Conservation (phyloP, 2,113 vertebrate genomes). For the Gavialis gangeticus region DNA sequence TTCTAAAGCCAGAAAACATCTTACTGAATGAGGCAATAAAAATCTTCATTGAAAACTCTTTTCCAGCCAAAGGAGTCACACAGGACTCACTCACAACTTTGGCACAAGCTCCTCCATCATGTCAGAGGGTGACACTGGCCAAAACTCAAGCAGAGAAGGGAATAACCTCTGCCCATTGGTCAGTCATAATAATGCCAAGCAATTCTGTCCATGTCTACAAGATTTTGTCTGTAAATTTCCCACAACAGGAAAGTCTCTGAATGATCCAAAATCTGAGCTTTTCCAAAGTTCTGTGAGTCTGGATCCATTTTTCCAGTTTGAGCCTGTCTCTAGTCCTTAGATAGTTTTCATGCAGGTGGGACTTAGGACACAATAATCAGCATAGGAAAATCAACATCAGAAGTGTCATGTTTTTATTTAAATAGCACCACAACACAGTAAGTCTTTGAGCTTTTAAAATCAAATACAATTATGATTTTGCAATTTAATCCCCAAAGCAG, state of each 20-base stretch:
- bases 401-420: neutral
- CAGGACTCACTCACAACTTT: neutral
- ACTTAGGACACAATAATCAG: neutral
- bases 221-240: neutral
- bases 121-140: neutral
- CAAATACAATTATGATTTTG: neutral
- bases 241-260: neutral
- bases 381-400: neutral
- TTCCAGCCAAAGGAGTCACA: neutral
- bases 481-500: neutral
- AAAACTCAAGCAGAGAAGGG: neutral
- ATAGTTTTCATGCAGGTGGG: neutral
- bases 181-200: neutral
- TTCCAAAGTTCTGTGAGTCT: neutral
- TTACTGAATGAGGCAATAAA: neutral
- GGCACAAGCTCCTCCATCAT: neutral
- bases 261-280: neutral
- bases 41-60: neutral
- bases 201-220: neutral
- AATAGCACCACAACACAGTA: neutral
- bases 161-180: neutral
- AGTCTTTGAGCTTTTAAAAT: neutral
- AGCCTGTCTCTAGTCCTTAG: neutral
- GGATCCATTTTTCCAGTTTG: neutral
- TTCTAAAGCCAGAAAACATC: neutral